phyloP scores from a whole-genome alignment of 2,113 vertebrate species.

The Nibea albiflora region DNA sequence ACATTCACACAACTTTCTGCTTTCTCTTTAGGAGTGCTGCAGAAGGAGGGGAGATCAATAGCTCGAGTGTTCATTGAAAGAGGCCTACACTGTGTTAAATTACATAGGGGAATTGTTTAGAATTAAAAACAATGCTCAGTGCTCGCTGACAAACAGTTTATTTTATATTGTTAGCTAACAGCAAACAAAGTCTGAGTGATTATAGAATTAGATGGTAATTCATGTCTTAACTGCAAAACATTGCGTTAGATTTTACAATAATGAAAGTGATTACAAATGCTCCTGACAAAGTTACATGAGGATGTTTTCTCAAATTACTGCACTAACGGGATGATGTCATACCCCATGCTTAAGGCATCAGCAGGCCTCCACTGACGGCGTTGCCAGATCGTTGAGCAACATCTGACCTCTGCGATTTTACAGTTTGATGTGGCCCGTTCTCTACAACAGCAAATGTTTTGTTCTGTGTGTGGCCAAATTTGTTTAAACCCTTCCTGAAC shows the following conservation, averaged over 20 bases:
- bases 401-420: background rate
- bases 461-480: background rate
- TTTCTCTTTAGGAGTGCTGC: constrained; percentile 71
- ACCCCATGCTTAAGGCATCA: background rate
- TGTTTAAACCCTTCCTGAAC: background rate
- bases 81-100: constrained; percentile 67
- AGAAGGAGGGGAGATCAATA: constrained; percentile 52
- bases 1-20: constrained; percentile 81
- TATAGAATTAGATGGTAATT: constrained; percentile 57
- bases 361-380: background rate
- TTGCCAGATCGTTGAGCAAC: background rate
- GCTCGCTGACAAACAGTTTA: constrained; percentile 70
- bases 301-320: constrained; percentile 26
- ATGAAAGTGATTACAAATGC: constrained; percentile 25
- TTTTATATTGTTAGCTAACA: constrained; percentile 69
- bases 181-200: constrained; percentile 68
- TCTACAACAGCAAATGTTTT: background rate
- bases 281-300: constrained; percentile 2
- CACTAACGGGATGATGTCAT: constrained; percentile 17
- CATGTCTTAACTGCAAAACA: constrained; percentile 53
- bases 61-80: constrained; percentile 55
- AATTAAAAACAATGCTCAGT: constrained; percentile 74
- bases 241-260: constrained; percentile 33
- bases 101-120: constrained; percentile 72
- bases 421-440: background rate